These are phyloP conservation scores for Drosophila incognita DNA, from an alignment of 2,888 invertebrate species.

Conservation along the genomic window DNA sequence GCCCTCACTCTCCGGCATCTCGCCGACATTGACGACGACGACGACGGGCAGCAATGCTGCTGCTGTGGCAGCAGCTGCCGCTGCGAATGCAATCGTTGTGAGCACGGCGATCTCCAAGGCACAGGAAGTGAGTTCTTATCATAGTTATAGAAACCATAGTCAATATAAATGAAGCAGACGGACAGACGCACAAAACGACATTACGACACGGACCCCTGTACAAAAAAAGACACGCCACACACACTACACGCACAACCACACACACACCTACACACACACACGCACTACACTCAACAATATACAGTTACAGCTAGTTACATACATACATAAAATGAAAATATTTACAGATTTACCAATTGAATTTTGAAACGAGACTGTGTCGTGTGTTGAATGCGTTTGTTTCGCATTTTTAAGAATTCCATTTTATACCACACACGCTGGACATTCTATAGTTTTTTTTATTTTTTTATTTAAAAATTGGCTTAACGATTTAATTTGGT, in stretches of 20 bases:
- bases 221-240: constrained; percentile 58
- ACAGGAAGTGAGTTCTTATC: constrained; percentile 85
- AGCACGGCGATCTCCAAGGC: constrained; percentile 84
- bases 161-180: constrained; percentile 80
- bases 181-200: constrained; percentile 19
- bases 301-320: constrained; percentile 12
- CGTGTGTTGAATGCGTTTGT: constrained; percentile 50
- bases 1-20: constrained; percentile 65
- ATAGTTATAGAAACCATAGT: constrained; percentile 84
- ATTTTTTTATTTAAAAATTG: constrained; percentile 26
- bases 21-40: constrained; percentile 56
- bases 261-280: constrained; percentile 9
- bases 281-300: constrained; percentile 7
- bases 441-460: constrained; percentile 45
- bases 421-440: constrained; percentile 52
- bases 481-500: constrained; percentile 46
- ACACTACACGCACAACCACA: not conserved
- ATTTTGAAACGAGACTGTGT: constrained; percentile 57
- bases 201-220: constrained; percentile 63
- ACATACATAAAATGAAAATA: constrained; percentile 24
- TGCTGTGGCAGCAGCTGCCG: constrained; percentile 39
- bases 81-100: constrained; percentile 85
- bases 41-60: constrained; percentile 58
- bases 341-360: constrained; percentile 22
- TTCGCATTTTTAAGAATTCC: constrained; percentile 76